These are phyloP conservation scores for Pachymerium ferrugineum DNA, from an alignment of 2,888 invertebrate species.

Conservation along the genomic window DNA sequence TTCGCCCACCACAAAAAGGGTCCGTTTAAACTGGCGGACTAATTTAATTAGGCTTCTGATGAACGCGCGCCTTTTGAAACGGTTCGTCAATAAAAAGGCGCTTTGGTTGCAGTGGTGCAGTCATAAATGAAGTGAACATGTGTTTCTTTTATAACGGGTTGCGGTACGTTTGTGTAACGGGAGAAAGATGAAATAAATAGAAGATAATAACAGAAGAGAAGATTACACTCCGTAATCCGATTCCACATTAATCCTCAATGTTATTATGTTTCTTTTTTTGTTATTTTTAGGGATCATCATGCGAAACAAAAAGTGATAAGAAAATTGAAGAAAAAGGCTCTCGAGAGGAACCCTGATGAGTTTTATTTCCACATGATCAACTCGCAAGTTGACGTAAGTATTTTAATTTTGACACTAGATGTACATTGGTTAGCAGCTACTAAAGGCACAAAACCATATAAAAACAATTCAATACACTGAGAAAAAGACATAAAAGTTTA, in stretches of 20 bases:
- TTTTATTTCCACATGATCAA: slow-evolving; percentile 97
- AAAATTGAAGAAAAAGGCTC: slow-evolving; percentile 70
- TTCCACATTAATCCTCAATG: slow-evolving; percentile 5
- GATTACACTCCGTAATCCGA: slow-evolving; percentile 14
- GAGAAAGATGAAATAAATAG: slow-evolving; percentile 23
- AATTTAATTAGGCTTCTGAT: slow-evolving; percentile 25
- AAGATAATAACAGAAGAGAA: not conserved
- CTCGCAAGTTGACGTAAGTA: slow-evolving; percentile 60
- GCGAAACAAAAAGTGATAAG: slow-evolving; percentile 77
- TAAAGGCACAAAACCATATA: too few relatives aligned
- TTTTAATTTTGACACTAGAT: too few relatives aligned
- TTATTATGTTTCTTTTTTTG: slow-evolving; percentile 21
- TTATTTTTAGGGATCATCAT: slow-evolving; percentile 59
- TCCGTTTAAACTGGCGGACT: slow-evolving; percentile 3
- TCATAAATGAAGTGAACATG: not conserved
- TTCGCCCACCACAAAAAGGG: slow-evolving; percentile 1
- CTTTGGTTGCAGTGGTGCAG: not conserved
- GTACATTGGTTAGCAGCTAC: too few relatives aligned
- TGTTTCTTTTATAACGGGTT: not conserved
- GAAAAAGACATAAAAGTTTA: too few relatives aligned
- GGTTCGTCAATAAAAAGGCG: not conserved
- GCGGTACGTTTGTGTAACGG: not conserved
- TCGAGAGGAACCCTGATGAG: slow-evolving; percentile 95
- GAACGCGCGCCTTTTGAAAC: not conserved
- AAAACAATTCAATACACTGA: too few relatives aligned